These are phyloP conservation scores for Eurytoma adleriae DNA, from an alignment of 2,888 invertebrate genomes.

Conservation along the genomic window DNA sequence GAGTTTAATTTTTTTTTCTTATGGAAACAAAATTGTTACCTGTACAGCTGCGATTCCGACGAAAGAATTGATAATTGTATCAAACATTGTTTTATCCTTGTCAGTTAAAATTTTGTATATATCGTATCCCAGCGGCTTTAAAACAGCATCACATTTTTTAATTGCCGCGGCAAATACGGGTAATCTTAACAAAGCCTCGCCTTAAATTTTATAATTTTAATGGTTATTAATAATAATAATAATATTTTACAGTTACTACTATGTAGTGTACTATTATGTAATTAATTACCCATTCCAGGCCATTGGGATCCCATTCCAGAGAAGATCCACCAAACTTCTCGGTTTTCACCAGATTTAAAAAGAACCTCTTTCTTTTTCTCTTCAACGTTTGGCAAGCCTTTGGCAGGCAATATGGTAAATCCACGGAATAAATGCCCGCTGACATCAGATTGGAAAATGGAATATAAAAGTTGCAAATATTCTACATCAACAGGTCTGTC, in stretches of 20 bases:
- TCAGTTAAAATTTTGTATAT: constrained; percentile 81
- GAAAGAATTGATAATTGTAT: constrained; percentile 84
- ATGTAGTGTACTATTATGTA: background rate
- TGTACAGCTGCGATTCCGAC: constrained; percentile 87
- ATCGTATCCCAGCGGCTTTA: constrained; percentile 82
- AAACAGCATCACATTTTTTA: constrained; percentile 79
- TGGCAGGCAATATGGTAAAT: constrained; percentile 79
- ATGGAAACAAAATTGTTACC: constrained; percentile 38
- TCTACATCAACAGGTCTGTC: constrained; percentile 81
- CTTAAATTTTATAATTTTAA: constrained; percentile 38
- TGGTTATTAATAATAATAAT: too few relatives aligned
- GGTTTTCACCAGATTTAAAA: constrained; percentile 80
- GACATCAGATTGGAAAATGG: constrained; percentile 78
- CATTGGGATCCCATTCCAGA: constrained; percentile 95
- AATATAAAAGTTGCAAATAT: constrained; percentile 80
- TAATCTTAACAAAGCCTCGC: constrained; percentile 78
- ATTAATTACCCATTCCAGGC: constrained; percentile 86
- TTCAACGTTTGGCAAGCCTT: constrained; percentile 63
- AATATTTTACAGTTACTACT: background rate
- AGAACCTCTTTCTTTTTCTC: constrained; percentile 77
- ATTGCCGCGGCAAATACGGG: constrained; percentile 80
- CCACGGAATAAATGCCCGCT: constrained; percentile 86
- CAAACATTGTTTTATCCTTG: constrained; percentile 81
- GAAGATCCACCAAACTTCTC: constrained; percentile 92
- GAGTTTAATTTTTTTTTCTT: too few relatives aligned